Conservation (phyloP, 2,113 vertebrate genomes). For the Gulo gulo region DNA sequence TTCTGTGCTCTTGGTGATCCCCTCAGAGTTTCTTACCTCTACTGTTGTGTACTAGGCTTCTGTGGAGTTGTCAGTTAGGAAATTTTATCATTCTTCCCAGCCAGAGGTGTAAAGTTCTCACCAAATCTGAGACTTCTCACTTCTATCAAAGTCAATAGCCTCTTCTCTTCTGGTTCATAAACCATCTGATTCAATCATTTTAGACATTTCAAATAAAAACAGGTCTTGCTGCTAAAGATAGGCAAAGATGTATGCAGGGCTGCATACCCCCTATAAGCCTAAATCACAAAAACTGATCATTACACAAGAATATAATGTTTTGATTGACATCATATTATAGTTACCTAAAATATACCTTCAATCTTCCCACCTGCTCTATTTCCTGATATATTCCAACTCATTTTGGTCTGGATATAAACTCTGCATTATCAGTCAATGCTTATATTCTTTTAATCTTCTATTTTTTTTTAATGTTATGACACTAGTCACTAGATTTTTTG, state of each 20-base stretch:
- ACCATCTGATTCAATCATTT: not conserved
- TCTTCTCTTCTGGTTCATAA: not conserved
- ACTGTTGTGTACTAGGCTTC: not conserved
- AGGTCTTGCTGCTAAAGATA: not conserved
- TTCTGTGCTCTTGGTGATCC: rapidly evolving
- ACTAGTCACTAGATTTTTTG: not conserved
- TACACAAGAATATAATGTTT: not conserved
- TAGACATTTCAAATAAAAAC: not conserved
- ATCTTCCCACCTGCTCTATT: not conserved
- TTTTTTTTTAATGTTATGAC: not conserved
- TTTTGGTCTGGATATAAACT: not conserved
- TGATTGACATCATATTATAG: not conserved
- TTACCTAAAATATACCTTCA: not conserved
- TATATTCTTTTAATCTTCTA: not conserved
- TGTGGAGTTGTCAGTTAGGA: not conserved
- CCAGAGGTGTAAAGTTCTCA: rapidly evolving
- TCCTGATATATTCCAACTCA: not conserved
- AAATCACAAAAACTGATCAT: not conserved
- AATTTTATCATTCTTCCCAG: not conserved
- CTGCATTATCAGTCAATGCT: not conserved
- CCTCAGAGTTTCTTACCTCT: rapidly evolving
- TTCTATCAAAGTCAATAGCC: not conserved
- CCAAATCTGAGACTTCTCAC: not conserved
- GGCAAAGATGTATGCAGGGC: not conserved
- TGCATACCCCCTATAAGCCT: not conserved